Base-by-base conservation (phyloP, 2,113 vertebrate genomes). In the Gallinago media region DNA sequence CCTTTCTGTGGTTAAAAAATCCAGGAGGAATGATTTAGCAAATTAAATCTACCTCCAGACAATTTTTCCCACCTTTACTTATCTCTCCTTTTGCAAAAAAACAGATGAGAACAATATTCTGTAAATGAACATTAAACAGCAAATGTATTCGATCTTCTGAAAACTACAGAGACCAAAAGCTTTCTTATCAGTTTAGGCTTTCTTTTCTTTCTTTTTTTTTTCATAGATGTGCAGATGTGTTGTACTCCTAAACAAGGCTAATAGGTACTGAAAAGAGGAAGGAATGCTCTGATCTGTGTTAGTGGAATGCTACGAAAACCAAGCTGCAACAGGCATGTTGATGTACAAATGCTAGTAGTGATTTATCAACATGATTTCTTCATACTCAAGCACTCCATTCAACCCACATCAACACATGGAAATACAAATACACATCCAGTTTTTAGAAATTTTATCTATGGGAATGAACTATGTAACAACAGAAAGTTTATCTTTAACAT, bases 221-320 rank as follows among this genome's bases (percentile, higher is more conserved):
- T 9, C 3, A 46, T 22, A 81, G 9, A 14, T 47, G 47, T 49
- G 71, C 58, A 92, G 22, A 49, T 42, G 15, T 8, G 8, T 14
- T 80, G 15, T 19, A 9, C 27, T 76, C 50, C 66, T 79, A 77
- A 95, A 85, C 34, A 70, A 93, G 46, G 36, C 3, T 34, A 76
- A 58, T 19, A 66, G 18, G n/a, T 70, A 83, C 50, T 59, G 15
- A 83, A 92, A 96, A 93, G 34, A 76, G 8, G 15, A 34, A 92
- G 66, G 67, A 94, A 93, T 80, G 46, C 61, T 90, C 82, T 88
- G 75, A 95, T 83, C 31, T 2, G 3, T 58, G 32, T 38, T 32
- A 76, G 71, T 50, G 63, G 88, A 92, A 96, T 92, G 89, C 34
- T 59, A 27, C 26, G 66, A 95, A 92, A 92, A 88, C 93, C 94